These are phyloP conservation scores for Hydrozoanthus gracilis DNA, from an alignment of 92 coral and sea anemone species.

Conservation along the genomic window DNA sequence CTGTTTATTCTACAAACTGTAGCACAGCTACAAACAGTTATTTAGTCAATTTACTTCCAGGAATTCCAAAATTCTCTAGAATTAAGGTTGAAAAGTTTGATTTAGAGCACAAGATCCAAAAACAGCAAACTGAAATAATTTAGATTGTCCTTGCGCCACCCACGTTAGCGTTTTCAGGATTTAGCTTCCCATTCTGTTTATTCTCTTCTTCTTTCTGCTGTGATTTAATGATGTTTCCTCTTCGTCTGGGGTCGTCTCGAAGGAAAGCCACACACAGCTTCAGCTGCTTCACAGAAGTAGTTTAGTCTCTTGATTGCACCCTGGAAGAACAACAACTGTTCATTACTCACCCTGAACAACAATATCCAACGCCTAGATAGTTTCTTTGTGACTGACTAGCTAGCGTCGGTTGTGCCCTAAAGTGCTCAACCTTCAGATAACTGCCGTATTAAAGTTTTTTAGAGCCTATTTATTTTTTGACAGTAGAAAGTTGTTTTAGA, in stretches of 20 bases:
- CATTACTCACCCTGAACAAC: no score
- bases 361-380: no score
- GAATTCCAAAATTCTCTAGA: not conserved
- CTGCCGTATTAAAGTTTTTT: no score
- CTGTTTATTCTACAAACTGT: conserved; percentile 33
- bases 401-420: no score
- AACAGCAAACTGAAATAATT: not conserved
- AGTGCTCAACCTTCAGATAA: no score
- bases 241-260: not conserved
- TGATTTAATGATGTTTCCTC: not conserved
- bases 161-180: not conserved
- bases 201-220: not conserved
- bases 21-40: not conserved
- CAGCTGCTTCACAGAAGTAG: conserved; percentile 41
- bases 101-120: not conserved
- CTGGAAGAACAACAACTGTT: not conserved
- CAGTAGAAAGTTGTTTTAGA: no score
- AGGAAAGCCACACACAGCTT: conserved; percentile 25
- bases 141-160: not conserved
- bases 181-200: not conserved
- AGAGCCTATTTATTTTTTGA: no score
- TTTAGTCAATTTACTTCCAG: not conserved
- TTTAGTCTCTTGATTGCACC: conserved; percentile 1
- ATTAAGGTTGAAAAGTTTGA: not conserved
- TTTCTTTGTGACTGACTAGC: no score